A percentile compares a stretch with the other conserved stretches of the same genome.
Evolutionary conservation across 2,113 vertebrate species (phyloP).

Genomic region (Regulus satrapa): DNA sequence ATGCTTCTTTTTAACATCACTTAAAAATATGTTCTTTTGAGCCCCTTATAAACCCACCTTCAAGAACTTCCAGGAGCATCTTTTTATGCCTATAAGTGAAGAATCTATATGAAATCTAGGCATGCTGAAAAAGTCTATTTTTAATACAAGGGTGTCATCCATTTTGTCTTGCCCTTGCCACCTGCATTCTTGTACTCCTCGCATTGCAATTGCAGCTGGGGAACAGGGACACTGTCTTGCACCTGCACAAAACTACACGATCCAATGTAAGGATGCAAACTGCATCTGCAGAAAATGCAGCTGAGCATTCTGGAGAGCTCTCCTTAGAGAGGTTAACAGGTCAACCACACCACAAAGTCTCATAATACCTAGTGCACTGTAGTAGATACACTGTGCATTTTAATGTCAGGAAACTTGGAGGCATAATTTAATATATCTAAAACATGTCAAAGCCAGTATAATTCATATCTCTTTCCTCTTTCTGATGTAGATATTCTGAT

Average conservation of each 20-base stretch:
- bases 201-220: background rate
- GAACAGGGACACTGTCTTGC: background rate
- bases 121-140: background rate
- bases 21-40: background rate
- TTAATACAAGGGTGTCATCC: background rate
- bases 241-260: rapidly evolving
- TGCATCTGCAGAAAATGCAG: background rate
- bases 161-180: background rate
- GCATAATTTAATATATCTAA: background rate
- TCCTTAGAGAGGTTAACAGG: background rate
- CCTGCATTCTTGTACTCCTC: background rate
- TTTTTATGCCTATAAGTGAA: background rate
- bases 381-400: background rate
- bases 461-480: background rate
- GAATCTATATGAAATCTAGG: background rate
- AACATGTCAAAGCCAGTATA: background rate
- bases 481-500: background rate
- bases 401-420: background rate
- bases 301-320: background rate
- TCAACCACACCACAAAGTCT: background rate
- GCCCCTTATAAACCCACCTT: background rate
- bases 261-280: background rate
- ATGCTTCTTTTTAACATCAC: background rate
- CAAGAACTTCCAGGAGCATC: background rate
- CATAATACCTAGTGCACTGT: background rate